phyloP scores from a whole-genome alignment of 2,113 vertebrate species.

The Ibidorhyncha struthersii region DNA sequence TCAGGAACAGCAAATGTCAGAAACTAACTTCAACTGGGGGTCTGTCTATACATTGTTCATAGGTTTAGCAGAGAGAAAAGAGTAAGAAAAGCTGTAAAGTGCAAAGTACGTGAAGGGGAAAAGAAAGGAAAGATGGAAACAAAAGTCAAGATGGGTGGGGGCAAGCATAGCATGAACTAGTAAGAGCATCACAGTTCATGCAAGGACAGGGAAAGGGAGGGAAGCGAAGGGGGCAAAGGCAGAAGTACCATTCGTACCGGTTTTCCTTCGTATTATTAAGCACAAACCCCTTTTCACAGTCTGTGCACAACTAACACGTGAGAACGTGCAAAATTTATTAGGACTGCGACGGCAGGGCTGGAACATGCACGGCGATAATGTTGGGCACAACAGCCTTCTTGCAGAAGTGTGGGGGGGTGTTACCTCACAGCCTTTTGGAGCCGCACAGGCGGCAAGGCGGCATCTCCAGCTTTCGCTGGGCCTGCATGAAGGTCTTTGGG shows the following conservation, averaged over 20 bases:
- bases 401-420: accelerated
- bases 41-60: not conserved
- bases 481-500: not conserved
- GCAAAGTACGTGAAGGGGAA: not conserved
- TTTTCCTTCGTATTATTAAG: not conserved
- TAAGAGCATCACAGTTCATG: not conserved
- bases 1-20: slow-evolving; percentile 9
- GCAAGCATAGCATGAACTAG: not conserved
- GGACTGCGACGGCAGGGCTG: not conserved
- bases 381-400: not conserved
- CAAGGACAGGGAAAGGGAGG: not conserved
- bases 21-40: slow-evolving; percentile 1
- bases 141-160: not conserved
- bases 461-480: not conserved
- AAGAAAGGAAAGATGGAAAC: slow-evolving; percentile 16
- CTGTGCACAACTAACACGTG: not conserved
- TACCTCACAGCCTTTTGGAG: not conserved
- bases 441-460: accelerated
- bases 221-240: not conserved
- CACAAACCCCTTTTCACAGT: not conserved
- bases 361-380: accelerated
- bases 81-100: not conserved
- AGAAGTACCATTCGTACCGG: not conserved
- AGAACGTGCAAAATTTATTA: not conserved
- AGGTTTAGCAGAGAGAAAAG: not conserved